phyloP scores from a whole-genome alignment of 2,888 invertebrate species.

The Agrochola circellaris region DNA sequence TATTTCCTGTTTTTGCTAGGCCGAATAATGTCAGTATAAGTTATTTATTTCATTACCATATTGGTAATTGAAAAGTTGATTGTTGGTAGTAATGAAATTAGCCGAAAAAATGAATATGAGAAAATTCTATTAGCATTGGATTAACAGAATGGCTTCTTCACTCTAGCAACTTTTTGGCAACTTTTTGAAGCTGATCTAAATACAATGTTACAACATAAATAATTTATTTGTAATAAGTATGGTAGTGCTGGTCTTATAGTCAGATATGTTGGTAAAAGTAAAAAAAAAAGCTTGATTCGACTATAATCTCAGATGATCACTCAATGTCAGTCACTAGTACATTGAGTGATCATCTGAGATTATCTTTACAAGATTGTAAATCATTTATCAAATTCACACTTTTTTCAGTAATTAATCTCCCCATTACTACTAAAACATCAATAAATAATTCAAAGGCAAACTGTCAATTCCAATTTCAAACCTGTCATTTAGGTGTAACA shows the following conservation, averaged over 20 bases:
- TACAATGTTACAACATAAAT: background rate
- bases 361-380: background rate
- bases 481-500: slow-evolving; percentile 30
- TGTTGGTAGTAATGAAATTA: slow-evolving; percentile 34
- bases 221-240: too few species aligned
- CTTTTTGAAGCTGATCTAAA: slow-evolving; percentile 22
- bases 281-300: background rate
- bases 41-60: slow-evolving; percentile 53
- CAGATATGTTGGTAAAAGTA: too few species aligned
- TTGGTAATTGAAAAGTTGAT: slow-evolving; percentile 48
- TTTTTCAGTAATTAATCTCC: slow-evolving; percentile 6
- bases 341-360: background rate
- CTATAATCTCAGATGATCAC: too few species aligned
- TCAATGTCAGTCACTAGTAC: too few species aligned
- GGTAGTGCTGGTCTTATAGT: too few species aligned
- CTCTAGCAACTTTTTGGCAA: slow-evolving; percentile 14
- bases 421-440: slow-evolving; percentile 6
- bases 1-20: slow-evolving; percentile 46
- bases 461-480: slow-evolving; percentile 23
- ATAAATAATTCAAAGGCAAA: slow-evolving; percentile 28
- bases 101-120: slow-evolving; percentile 54
- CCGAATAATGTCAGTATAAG: slow-evolving; percentile 12
- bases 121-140: slow-evolving; percentile 61
- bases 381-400: slow-evolving; percentile 26
- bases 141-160: background rate